Evolutionary conservation across 2,797 vertebrate species (phyloP).

Genomic region (Gallinago solitaria): DNA sequence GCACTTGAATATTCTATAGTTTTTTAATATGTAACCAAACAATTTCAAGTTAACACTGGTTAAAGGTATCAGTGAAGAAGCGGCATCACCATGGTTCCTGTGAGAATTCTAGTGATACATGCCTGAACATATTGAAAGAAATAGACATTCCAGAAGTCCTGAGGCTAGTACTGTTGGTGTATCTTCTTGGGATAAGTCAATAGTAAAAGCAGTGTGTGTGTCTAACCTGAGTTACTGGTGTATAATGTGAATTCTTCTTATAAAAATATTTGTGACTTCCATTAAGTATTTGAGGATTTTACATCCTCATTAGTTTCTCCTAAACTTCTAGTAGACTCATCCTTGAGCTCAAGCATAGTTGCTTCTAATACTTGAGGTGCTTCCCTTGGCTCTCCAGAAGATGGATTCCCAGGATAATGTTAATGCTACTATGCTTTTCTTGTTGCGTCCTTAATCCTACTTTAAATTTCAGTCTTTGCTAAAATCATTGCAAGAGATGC

Average conservation of each 20-base stretch:
- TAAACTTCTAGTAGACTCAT: neutral
- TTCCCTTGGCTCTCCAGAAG: neutral
- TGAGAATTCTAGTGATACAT: neutral
- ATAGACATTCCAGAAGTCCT: neutral
- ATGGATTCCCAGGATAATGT: neutral
- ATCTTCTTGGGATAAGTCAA: neutral
- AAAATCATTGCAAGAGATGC: neutral
- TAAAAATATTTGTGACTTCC: neutral
- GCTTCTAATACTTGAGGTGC: neutral
- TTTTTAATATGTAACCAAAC: neutral
- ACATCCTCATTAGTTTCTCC: neutral
- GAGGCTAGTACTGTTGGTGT: neutral
- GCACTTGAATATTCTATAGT: neutral
- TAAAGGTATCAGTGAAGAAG: neutral
- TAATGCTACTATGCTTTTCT: neutral
- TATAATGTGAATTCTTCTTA: neutral
- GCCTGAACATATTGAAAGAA: neutral
- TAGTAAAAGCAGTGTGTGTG: neutral
- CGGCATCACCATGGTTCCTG: neutral
- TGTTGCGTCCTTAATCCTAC: neutral
- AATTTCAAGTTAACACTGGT: neutral
- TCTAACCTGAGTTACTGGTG: neutral
- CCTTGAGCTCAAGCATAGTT: neutral
- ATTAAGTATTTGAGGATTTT: neutral
- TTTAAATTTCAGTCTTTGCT: neutral